phyloP scores from a whole-genome alignment of 2,113 vertebrate species.

The Aegithalos caudatus region DNA sequence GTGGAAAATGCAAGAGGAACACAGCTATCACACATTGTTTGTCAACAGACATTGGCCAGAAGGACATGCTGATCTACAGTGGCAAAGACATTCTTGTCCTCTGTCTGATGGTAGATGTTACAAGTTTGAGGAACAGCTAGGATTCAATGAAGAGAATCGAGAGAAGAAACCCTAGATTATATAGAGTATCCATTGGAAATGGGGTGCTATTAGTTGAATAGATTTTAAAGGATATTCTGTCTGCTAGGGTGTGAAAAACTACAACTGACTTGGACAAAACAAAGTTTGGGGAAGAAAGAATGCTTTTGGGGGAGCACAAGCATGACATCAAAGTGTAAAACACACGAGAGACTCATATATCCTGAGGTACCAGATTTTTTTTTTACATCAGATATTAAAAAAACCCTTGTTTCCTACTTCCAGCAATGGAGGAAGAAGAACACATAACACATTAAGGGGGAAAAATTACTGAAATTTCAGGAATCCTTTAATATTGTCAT shows the following conservation, averaged over 20 bases:
- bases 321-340: background rate
- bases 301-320: background rate
- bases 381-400: background rate
- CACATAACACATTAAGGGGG: background rate
- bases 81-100: background rate
- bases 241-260: background rate
- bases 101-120: background rate
- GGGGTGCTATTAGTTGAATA: background rate
- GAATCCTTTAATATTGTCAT: background rate
- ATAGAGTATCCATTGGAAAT: background rate
- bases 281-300: background rate
- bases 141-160: background rate
- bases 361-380: background rate
- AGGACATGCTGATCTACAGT: background rate
- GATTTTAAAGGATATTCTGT: background rate
- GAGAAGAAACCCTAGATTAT: background rate
- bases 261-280: background rate
- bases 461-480: background rate
- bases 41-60: background rate
- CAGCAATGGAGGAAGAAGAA: background rate
- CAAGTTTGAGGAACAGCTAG: background rate
- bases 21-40: background rate
- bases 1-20: background rate
- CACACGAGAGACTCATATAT: background rate
- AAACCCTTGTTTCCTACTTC: background rate